These are phyloP conservation scores for Colletes collaris DNA, from an alignment of 2,888 invertebrate species.

Conservation along the genomic window DNA sequence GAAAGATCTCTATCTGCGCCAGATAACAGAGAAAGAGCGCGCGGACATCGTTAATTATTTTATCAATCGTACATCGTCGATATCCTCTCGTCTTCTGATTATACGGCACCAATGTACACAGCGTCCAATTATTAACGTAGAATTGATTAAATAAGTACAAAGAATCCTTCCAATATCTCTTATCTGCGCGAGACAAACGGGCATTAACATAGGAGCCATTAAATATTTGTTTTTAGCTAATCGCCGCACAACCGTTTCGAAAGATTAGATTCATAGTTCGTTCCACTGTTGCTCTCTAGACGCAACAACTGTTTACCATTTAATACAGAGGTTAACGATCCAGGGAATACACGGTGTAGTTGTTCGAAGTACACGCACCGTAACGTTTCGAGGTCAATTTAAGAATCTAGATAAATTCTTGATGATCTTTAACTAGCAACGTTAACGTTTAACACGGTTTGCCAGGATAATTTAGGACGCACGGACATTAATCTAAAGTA, in stretches of 20 bases:
- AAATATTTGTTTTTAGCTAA: background rate
- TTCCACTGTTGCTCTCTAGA: slow-evolving; percentile 9
- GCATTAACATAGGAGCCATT: background rate
- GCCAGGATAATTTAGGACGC: no score
- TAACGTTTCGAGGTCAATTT: background rate
- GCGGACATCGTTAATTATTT: slow-evolving; percentile 45
- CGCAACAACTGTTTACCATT: slow-evolving; percentile 16
- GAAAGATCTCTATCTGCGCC: slow-evolving; percentile 36
- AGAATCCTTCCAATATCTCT: background rate
- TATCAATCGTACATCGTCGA: slow-evolving; percentile 31
- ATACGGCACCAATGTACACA: background rate
- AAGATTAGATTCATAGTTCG: slow-evolving; percentile 10
- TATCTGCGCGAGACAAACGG: background rate
- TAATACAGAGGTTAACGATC: slow-evolving; percentile 29
- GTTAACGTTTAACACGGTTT: no score
- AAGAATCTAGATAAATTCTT: slow-evolving; percentile 3
- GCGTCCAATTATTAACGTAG: background rate
- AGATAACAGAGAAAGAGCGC: slow-evolving; percentile 23
- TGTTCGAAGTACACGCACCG: slow-evolving; percentile 10
- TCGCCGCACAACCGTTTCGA: background rate
- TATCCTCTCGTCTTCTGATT: slow-evolving; percentile 41
- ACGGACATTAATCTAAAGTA: no score
- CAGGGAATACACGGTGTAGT: slow-evolving; percentile 7
- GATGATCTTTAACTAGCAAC: background rate
- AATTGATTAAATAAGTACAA: background rate